phyloP scores from a whole-genome alignment of 2,113 vertebrate genomes.

The Spheniscus mendiculus region DNA sequence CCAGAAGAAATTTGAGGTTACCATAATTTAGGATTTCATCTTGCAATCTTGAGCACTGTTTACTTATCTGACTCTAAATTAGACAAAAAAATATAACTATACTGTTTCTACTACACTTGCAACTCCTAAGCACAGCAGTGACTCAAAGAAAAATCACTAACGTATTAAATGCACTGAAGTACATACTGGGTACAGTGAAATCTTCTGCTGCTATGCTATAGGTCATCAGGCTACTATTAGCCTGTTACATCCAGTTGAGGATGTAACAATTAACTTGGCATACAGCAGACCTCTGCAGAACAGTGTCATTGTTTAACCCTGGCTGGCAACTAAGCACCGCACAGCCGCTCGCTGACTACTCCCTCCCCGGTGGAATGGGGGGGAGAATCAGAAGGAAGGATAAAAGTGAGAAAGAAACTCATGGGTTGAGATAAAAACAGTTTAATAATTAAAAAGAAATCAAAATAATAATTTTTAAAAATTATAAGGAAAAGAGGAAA shows the following conservation, averaged over 20 bases:
- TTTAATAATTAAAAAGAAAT: background rate
- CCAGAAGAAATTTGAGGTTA: background rate
- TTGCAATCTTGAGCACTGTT: background rate
- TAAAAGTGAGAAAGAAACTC: background rate
- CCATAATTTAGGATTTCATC: background rate
- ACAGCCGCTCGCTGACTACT: rapidly evolving
- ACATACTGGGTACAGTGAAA: background rate
- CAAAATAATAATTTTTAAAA: too few species aligned
- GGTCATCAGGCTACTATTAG: background rate
- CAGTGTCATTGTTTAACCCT: background rate
- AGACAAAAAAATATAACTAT: too few species aligned
- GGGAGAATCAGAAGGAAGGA: background rate
- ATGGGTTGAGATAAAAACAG: background rate
- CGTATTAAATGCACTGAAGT: background rate
- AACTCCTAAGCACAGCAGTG: background rate
- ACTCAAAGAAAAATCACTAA: background rate
- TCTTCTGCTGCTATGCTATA: background rate
- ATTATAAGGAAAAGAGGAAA: background rate
- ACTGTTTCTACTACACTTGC: background rate
- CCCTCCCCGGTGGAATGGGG: rapidly evolving
- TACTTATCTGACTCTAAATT: background rate
- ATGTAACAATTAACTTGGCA: background rate
- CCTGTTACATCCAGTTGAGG: background rate
- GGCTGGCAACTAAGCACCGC: background rate
- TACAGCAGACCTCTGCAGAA: background rate